phyloP scores from a whole-genome alignment of 2,888 invertebrate species.

The Byasa hedistus region DNA sequence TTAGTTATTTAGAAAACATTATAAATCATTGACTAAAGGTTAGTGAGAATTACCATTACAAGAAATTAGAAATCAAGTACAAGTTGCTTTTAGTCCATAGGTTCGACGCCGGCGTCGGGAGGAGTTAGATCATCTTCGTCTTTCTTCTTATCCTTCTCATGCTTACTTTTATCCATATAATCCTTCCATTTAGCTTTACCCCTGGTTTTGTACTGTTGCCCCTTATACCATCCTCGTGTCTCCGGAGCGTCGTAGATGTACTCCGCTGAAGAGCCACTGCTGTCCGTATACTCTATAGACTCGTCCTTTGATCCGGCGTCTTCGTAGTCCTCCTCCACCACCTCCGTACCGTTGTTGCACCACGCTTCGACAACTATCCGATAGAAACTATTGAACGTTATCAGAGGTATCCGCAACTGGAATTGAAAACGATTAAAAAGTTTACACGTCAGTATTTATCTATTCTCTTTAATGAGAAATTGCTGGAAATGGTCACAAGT shows the following conservation, averaged over 20 bases:
- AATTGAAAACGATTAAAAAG: conserved; percentile 4
- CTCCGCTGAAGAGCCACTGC: background rate
- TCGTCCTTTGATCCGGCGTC: background rate
- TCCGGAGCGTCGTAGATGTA: background rate
- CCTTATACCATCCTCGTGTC: background rate
- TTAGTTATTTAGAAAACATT: too few relatives aligned
- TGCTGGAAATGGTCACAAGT: too few relatives aligned
- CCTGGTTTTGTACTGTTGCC: background rate
- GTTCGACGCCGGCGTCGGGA: background rate
- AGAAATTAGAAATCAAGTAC: too few relatives aligned
- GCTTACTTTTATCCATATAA: background rate
- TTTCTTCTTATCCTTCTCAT: background rate
- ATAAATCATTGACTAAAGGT: too few relatives aligned
- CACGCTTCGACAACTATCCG: conserved; percentile 59
- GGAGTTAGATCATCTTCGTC: conserved; percentile 4
- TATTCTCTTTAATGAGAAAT: too few relatives aligned
- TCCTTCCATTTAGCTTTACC: background rate
- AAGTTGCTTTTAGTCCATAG: background rate
- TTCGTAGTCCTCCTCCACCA: conserved; percentile 10
- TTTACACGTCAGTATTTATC: too few relatives aligned
- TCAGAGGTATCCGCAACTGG: conserved; percentile 52
- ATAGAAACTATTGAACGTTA: conserved; percentile 46
- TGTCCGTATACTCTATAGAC: background rate
- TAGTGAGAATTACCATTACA: too few relatives aligned
- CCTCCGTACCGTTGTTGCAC: conserved; percentile 48